Evolutionary conservation across 2,113 vertebrate species (phyloP).

Genomic region (Physeter macrocephalus): DNA sequence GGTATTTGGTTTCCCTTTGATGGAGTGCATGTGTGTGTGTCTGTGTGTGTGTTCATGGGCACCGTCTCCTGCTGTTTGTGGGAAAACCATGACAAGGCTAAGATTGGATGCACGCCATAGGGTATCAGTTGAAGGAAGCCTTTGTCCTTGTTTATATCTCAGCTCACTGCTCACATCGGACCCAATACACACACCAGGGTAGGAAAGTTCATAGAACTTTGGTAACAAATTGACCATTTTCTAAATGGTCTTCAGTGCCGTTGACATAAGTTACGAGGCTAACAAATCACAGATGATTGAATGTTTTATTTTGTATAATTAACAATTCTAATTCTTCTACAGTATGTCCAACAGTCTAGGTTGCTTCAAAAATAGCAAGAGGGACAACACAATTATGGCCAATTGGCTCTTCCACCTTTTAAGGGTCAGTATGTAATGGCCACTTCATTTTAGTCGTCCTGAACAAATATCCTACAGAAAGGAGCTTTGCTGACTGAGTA

Average conservation of each 20-base stretch:
- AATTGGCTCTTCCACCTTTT: not conserved
- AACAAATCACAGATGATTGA: rapidly evolving
- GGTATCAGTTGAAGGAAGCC: rapidly evolving
- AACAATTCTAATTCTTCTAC: not conserved
- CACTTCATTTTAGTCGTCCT: rapidly evolving
- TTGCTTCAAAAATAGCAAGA: not conserved
- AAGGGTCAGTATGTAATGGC: not conserved
- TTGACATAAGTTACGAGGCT: rapidly evolving
- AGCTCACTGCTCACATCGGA: rapidly evolving
- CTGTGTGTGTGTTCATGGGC: not conserved
- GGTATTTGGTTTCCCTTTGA: not conserved
- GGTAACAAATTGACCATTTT: not conserved
- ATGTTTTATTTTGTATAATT: too few relatives aligned
- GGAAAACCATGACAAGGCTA: not conserved
- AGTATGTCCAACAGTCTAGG: rapidly evolving
- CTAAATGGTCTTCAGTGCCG: not conserved
- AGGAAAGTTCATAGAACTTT: not conserved
- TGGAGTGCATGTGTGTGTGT: not conserved
- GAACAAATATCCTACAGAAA: not conserved
- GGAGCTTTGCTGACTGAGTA: not conserved
- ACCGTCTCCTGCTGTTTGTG: not conserved
- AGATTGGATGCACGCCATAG: not conserved
- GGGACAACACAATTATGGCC: rapidly evolving
- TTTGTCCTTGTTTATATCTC: rapidly evolving
- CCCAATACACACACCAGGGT: rapidly evolving